Evolutionary conservation across 2,113 vertebrate species (phyloP), one percentile per base, ranked within the genome.

Genomic region (Glaucidium brasilianum): DNA sequence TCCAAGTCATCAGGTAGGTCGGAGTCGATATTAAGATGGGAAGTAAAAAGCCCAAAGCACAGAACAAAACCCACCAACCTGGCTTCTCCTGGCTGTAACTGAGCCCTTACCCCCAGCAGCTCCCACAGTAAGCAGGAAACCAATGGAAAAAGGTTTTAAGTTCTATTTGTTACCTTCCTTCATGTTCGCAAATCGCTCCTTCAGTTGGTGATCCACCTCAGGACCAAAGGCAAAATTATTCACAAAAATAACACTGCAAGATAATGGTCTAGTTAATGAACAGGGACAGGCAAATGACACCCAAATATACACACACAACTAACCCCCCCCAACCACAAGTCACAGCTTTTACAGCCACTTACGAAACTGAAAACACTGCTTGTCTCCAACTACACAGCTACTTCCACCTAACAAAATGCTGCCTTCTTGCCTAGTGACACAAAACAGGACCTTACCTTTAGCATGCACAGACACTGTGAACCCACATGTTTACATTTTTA

Each of bases 151-250:
- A 64, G 27, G 37, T 23, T 32, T 25, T 6, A 34, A 83, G 64
- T 7, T 60, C 0, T 3, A 39, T 77, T 85, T 56, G 96, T 85
- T 97, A 99, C 99, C 99, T 99, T 99, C 99, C 98, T 99, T 99
- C 99, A 99, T 99, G 97, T 99, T 99, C 10, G 99, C 99, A 96
- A 99, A 99, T 62, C 99, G 98, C 94, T 99, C 99, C 98, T 99
- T 99, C 98, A 99, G 98, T 97, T 99, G 99, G 98, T 99, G 99
- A 99, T 99, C 99, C 98, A 99, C 99, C 98, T 99, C 99, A 96
- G 99, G 99, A 98, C 99, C 99, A 97, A 99, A 99, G 98, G 99
- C 99, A 99, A 99, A 99, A 96, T 99, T 99, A 99, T 99, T 99
- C 98, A 99, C 99, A 99, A 99, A 99, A 98, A 99, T 99, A 98